Evolutionary conservation across 2,113 vertebrate genomes (phyloP).

Genomic region (Corythornis cristatus): DNA sequence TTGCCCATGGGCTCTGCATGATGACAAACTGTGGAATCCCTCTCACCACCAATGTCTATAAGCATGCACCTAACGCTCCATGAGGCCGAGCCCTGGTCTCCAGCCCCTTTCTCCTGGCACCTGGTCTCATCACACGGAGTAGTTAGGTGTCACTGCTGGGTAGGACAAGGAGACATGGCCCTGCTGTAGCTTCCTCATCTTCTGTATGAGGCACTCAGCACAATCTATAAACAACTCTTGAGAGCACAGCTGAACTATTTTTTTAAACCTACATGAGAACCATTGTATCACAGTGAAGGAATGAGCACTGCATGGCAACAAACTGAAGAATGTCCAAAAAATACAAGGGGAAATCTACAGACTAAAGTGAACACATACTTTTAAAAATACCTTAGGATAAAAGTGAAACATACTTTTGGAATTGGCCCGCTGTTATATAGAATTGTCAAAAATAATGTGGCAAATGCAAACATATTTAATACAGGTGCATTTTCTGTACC

Average conservation of each 20-base stretch:
- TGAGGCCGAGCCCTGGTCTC: neutral
- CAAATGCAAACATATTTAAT: neutral
- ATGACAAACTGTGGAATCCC: neutral
- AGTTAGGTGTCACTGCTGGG: neutral
- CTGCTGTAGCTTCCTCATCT: neutral
- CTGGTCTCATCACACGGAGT: accelerated
- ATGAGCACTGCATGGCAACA: neutral
- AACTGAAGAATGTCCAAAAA: neutral
- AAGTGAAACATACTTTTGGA: neutral
- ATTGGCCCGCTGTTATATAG: neutral
- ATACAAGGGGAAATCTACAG: neutral
- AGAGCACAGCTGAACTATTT: neutral
- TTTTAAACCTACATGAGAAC: neutral
- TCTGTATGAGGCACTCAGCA: neutral
- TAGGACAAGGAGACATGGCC: neutral
- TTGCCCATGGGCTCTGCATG: neutral
- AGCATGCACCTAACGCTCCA: neutral
- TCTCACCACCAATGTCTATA: neutral
- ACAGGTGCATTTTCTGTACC: neutral
- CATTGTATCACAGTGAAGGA: neutral
- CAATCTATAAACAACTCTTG: neutral
- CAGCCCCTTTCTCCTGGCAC: neutral
- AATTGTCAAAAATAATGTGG: neutral
- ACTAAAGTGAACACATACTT: neutral
- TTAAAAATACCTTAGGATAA: neutral